Base-by-base conservation (phyloP, 2,888 invertebrate species). In the Phengaris alcon region DNA sequence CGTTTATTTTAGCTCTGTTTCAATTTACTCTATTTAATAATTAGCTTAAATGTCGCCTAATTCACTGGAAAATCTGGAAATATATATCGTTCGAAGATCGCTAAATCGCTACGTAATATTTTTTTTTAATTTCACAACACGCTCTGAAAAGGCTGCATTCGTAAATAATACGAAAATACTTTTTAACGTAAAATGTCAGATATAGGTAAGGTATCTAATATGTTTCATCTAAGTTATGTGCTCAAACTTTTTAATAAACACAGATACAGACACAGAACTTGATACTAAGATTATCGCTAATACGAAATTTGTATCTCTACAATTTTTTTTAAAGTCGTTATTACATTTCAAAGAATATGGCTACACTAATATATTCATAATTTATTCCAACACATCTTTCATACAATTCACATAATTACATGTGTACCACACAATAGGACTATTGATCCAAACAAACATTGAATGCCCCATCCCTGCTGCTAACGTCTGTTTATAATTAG, bases 401-500 rank as follows among this genome's bases (percentile, higher is more conserved):
- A 48, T 52, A 72, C 72, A 72, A 35, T 72, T 35, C 35, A 54
- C 12, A 72, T 54, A 72, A 72, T 72, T 52, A 72, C 74, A 74
- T 64, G 22, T 7, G 51, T 12, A 12, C n/a, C 55, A 57, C 59
- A 64, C 64, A 51, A 64, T 74, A 51, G 51, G 46, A 22, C 22
- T 69, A 68, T 75, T 75, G 54, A 75, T 55, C 68, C 68, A 68
- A 75, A 75, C 55, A 75, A 69, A 48, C 75, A 57, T 78, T 77
- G 74, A 78, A 79, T 75, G 74, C 68, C 75, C 75, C 77, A 75
- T 76, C 74, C 78, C 78, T 78, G 77, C 76, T 72, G 74, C 69
- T 77, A 76, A 80, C 79, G 77, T 79, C 77, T 72, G 73, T 76
- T 73, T 70, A 79, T 79, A 69, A 69, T 75, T 75, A 69, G 70